phyloP scores from a whole-genome alignment of 2,113 vertebrate species.

The Heliornis fulica region DNA sequence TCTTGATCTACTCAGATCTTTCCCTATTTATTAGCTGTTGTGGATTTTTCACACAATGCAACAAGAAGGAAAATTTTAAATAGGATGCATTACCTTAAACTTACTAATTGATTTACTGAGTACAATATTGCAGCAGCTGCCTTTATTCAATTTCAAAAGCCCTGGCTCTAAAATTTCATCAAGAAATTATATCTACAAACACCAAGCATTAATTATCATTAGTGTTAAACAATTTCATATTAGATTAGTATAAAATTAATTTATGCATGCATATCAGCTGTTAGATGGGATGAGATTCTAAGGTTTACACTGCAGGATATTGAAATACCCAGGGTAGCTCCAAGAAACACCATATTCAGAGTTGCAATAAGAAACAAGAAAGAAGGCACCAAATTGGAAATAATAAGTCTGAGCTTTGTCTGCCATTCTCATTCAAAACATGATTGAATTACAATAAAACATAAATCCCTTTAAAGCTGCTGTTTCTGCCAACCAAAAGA shows the following conservation, averaged over 20 bases:
- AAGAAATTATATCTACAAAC: neutral
- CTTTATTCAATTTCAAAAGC: neutral
- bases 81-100: neutral
- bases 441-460: neutral
- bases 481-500: neutral
- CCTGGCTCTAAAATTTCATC: neutral
- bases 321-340: neutral
- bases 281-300: neutral
- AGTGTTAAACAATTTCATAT: neutral
- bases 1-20: neutral
- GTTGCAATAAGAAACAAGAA: neutral
- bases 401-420: neutral
- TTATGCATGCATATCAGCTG: neutral
- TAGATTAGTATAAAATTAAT: neutral
- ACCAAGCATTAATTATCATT: neutral
- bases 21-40: neutral
- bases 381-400: neutral
- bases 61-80: neutral
- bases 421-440: neutral
- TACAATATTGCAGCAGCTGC: neutral
- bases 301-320: neutral
- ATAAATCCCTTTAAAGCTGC: neutral
- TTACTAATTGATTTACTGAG: neutral
- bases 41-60: neutral
- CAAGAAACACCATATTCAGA: neutral